phyloP scores from a whole-genome alignment of 2,797 vertebrate species.

The Euthynnus affinis region DNA sequence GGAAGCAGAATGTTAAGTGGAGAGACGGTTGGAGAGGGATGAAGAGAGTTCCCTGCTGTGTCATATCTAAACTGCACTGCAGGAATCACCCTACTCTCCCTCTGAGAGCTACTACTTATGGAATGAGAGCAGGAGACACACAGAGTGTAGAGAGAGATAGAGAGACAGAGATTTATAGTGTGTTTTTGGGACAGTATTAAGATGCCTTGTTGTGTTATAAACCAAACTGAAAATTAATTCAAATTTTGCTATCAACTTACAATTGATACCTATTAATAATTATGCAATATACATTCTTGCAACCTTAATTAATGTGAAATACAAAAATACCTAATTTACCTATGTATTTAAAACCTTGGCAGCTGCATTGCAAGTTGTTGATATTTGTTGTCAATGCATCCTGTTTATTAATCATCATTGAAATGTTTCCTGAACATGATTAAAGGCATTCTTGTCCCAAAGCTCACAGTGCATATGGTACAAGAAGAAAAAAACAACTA shows the following conservation, averaged over 20 bases:
- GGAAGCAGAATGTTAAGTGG: constrained; percentile 69
- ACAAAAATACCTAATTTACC: neutral
- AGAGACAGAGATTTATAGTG: constrained; percentile 4
- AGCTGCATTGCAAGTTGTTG: neutral
- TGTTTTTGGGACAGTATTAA: constrained; percentile 20
- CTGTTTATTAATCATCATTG: neutral
- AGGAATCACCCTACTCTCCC: constrained; percentile 59
- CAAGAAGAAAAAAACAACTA: neutral
- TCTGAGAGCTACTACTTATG: constrained; percentile 58
- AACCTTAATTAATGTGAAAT: neutral
- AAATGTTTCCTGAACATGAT: constrained; percentile 4
- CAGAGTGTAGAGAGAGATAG: constrained; percentile 14
- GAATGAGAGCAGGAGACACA: constrained; percentile 37
- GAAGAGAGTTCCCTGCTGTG: constrained; percentile 74
- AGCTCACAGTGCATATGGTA: neutral
- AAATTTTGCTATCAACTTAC: neutral
- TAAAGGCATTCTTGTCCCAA: neutral
- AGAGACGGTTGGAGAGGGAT: constrained; percentile 67
- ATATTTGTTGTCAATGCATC: constrained; percentile 5
- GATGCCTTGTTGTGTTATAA: neutral
- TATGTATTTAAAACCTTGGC: neutral
- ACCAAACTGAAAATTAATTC: neutral
- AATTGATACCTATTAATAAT: neutral
- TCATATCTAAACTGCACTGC: constrained; percentile 75
- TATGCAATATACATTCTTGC: neutral